Conservation (phyloP, 2,113 vertebrate species). For the Barnardius zonarius region DNA sequence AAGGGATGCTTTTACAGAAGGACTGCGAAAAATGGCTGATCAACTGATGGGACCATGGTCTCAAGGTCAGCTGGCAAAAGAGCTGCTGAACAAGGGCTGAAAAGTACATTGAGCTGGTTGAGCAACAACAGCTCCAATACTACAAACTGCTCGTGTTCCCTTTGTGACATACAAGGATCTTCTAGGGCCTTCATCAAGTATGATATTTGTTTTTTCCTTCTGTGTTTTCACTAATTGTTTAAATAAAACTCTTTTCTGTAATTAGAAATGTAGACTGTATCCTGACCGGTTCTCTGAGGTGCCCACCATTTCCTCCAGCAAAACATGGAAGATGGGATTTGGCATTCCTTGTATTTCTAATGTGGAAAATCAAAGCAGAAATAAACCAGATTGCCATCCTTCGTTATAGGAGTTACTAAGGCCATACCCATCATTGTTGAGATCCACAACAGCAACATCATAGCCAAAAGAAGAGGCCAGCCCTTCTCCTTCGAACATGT, state of each 20-base stretch:
- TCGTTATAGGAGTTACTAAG: background rate
- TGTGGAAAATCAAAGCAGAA: background rate
- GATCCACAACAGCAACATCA: conserved; percentile 91
- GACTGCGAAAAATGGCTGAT: background rate
- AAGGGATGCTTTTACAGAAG: background rate
- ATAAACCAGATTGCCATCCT: background rate
- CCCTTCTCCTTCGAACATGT: conserved; percentile 87
- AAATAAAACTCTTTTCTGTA: background rate
- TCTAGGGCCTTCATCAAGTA: background rate
- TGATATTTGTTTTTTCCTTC: background rate
- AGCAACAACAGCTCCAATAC: background rate
- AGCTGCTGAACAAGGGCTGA: background rate
- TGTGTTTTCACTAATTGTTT: background rate
- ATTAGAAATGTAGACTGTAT: background rate
- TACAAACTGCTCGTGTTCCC: background rate
- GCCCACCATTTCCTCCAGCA: background rate
- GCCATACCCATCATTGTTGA: conserved; percentile 89
- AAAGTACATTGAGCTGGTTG: background rate
- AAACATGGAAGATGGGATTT: background rate
- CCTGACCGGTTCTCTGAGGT: background rate
- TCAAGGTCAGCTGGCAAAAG: background rate
- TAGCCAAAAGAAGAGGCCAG: conserved; percentile 97
- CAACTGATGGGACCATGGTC: background rate
- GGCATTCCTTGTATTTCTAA: background rate
- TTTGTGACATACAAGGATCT: background rate